Conservation (phyloP, 2,888 invertebrate genomes). For the Chalcis sispes region DNA sequence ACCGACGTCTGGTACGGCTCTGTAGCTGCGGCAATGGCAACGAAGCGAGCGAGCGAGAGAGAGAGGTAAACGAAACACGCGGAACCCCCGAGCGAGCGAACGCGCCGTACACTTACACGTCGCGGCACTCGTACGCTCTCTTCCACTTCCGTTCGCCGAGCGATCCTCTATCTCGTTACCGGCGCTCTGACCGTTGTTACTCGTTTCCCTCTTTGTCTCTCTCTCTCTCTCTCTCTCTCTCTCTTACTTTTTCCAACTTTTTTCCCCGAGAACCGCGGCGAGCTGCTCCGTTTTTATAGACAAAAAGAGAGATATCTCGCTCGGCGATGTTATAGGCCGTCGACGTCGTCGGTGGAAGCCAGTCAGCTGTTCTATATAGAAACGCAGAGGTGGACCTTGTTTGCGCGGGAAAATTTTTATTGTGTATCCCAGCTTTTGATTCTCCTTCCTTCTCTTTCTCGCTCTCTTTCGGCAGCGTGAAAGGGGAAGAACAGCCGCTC, state of each 20-base stretch:
- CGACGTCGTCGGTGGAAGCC: background rate
- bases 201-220: conserved; percentile 27
- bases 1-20: background rate
- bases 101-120: conserved; percentile 32
- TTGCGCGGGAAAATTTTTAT: conserved; percentile 46
- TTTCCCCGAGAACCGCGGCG: background rate
- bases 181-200: conserved; percentile 59
- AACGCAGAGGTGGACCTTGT: conserved; percentile 33
- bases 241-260: conserved; percentile 22
- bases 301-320: background rate
- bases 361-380: conserved; percentile 37
- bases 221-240: conserved; percentile 34
- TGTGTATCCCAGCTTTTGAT: too few species aligned
- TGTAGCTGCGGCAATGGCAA: background rate
- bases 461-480: too few species aligned
- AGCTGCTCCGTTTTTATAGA: conserved; percentile 18
- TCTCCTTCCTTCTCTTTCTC: too few species aligned
- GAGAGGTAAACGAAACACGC: conserved; percentile 2
- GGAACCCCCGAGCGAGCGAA: conserved; percentile 36
- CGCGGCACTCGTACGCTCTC: conserved; percentile 28
- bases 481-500: too few species aligned
- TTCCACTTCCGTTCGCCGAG: conserved; percentile 54
- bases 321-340: background rate
- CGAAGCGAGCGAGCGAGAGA: background rate
- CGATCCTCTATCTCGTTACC: conserved; percentile 58